Evolutionary conservation across 2,797 vertebrate genomes (phyloP).

Genomic region (Esox lucius): DNA sequence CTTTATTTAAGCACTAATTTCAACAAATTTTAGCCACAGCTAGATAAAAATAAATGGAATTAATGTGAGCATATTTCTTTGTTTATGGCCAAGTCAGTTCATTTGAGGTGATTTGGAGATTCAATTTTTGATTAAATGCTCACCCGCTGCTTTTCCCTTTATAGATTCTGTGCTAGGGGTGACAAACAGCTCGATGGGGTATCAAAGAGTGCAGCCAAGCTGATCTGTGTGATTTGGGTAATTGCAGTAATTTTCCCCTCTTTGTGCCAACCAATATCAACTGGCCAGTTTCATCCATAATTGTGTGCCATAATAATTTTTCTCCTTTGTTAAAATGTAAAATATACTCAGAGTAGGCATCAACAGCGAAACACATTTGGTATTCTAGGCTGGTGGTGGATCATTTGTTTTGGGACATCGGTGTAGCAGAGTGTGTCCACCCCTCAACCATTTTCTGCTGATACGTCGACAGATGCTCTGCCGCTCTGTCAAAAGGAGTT

Average conservation of each 20-base stretch:
- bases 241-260: slow-evolving; percentile 49
- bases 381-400: slow-evolving; percentile 46
- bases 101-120: too few species aligned
- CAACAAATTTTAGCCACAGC: too few species aligned
- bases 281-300: slow-evolving; percentile 21
- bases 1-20: too few species aligned
- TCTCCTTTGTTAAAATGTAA: slow-evolving; percentile 40
- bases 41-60: too few species aligned
- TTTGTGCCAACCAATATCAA: slow-evolving; percentile 37
- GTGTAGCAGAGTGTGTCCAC: slow-evolving; percentile 25
- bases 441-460: slow-evolving; percentile 29
- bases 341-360: slow-evolving; percentile 41
- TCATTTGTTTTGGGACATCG: slow-evolving; percentile 38
- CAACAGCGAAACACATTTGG: slow-evolving; percentile 42
- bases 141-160: too few species aligned
- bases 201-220: slow-evolving; percentile 19
- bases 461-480: slow-evolving; percentile 24
- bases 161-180: too few species aligned
- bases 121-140: too few species aligned
- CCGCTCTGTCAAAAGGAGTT: slow-evolving; percentile 6
- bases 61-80: too few species aligned
- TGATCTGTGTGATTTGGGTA: slow-evolving; percentile 52
- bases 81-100: too few species aligned
- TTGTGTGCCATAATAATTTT: slow-evolving; percentile 32
- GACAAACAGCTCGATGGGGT: background rate